phyloP scores from a whole-genome alignment of 2,113 vertebrate genomes.

The Sylvilagus bachmani region DNA sequence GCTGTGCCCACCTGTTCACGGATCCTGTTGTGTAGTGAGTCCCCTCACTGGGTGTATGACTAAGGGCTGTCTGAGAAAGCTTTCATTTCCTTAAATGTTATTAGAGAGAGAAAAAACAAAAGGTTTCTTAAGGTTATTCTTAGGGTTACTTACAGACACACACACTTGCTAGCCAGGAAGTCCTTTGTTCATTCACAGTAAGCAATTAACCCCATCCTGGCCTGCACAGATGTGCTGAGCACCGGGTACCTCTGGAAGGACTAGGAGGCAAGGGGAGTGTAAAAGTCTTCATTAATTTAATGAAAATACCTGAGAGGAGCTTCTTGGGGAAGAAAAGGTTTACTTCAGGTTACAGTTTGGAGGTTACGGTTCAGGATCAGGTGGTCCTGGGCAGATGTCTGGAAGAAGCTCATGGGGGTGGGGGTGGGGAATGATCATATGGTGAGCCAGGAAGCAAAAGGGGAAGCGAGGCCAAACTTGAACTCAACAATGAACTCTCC shows the following conservation, averaged over 20 bases:
- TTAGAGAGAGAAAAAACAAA: not conserved
- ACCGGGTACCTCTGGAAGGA: not conserved
- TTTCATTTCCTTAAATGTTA: not conserved
- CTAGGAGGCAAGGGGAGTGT: no score
- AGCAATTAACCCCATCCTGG: not conserved
- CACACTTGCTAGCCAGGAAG: not conserved
- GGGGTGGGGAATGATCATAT: no score
- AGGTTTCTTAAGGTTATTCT: not conserved
- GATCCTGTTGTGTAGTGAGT: not conserved
- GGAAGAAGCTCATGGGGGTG: no score
- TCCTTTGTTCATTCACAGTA: conserved; percentile 8
- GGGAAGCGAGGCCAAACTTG: no score
- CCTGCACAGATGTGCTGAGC: not conserved
- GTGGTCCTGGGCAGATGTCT: no score
- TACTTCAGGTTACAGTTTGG: no score
- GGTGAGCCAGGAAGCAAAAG: no score
- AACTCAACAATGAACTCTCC: no score
- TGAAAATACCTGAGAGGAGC: no score
- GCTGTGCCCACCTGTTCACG: not conserved
- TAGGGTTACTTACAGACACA: conserved; percentile 19
- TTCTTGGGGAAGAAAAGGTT: no score
- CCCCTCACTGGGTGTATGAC: not conserved
- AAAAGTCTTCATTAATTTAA: no score
- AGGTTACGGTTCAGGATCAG: no score
- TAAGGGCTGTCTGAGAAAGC: not conserved